phyloP scores from a whole-genome alignment of 2,888 invertebrate genomes.

The Ennomos erosarius region DNA sequence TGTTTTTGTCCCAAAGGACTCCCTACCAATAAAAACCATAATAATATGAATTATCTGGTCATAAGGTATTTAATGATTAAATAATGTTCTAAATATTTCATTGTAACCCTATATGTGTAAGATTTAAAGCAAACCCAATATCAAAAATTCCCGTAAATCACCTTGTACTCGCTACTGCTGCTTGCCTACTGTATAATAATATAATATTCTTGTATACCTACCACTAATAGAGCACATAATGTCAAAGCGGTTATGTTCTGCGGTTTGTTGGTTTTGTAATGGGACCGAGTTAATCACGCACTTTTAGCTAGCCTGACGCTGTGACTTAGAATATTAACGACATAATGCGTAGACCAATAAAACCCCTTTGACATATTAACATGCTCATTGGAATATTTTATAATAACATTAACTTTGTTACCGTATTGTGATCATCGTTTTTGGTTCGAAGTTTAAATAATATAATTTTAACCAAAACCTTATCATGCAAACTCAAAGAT shows the following conservation, averaged over 20 bases:
- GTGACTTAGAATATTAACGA: not conserved
- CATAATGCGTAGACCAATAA: no score
- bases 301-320: not conserved
- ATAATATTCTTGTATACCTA: conserved; percentile 25
- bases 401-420: not conserved
- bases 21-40: no score
- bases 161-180: no score
- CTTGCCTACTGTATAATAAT: conserved; percentile 8
- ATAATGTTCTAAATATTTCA: no score
- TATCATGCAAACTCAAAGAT: not conserved
- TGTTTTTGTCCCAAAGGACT: no score
- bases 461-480: not conserved
- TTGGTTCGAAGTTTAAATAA: not conserved
- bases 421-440: no score
- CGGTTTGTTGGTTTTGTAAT: conserved; percentile 9
- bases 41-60: no score
- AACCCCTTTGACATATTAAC: not conserved
- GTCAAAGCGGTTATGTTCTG: conserved; percentile 1
- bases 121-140: no score
- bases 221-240: conserved; percentile 10
- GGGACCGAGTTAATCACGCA: not conserved
- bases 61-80: no score
- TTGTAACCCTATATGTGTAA: no score
- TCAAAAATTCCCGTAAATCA: no score
- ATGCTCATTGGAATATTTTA: not conserved